Base-by-base conservation (phyloP, 2,113 vertebrate genomes). In the Morphnarchus princeps region DNA sequence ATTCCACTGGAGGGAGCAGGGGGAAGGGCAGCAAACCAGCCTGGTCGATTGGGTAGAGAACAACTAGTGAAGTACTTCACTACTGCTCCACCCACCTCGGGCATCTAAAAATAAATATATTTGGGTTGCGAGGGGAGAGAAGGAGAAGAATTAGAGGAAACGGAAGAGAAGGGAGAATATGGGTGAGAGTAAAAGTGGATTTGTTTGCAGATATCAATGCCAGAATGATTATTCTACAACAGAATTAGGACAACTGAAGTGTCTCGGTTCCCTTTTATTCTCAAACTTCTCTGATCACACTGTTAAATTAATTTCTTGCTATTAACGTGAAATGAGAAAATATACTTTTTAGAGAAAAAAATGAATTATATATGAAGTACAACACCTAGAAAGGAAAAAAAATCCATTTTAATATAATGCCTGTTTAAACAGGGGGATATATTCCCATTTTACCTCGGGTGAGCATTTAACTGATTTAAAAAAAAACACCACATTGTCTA, bases 71-170 rank as follows among this genome's bases (percentile, higher is more conserved):
- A 52, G 26, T 28, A 28, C 26, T 28, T 52, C 26, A 16, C 52
- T 17, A 32, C 13, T 43, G 28, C 18, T 52, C 20, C 6, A 15
- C 22, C 5, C 11, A 32, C 7, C 58, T 25, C n/a, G 54, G 21
- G 9, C n/a, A 72, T 14, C 6, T 43, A 6, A 80, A 79, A 87
- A 32, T 3, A 69, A 50, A 77, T 20, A 4, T 25, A 28, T 29
- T 57, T 61, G 26, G 16, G 49, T 3, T 38, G 26, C 0, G 1
- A 8, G 8, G 11, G 2, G 19, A 72, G 9, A 70, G 6, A 43
- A 43, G 28, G 22, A 38, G 16, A 57, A 34, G 18, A 76, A 76
- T 10, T n/a, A 31, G 13, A 29, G 18, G 34, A 58, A 67, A 42
- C 0, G 2, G 24, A n/a, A 71, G 17, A 66, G 7, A 73, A 89